Conservation (phyloP, 2,888 invertebrate species). For the Synergus umbraculus region DNA sequence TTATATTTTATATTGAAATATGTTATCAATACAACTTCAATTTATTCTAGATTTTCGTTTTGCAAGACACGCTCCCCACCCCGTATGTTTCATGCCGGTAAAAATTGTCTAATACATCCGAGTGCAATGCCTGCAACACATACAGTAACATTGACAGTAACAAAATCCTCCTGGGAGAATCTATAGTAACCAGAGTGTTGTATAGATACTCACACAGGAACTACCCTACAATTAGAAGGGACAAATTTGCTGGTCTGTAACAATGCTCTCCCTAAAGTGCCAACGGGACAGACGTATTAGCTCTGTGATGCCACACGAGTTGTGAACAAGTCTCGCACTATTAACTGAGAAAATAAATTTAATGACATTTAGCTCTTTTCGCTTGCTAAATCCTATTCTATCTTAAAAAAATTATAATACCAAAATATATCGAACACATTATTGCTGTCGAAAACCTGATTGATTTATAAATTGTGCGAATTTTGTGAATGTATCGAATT, state of each 20-base stretch:
- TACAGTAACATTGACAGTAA: background rate
- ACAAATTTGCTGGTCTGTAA: conserved; percentile 28
- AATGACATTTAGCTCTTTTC: background rate
- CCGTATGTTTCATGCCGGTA: too few relatives aligned
- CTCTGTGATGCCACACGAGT: conserved; percentile 1
- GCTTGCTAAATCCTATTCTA: background rate
- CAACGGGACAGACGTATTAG: background rate
- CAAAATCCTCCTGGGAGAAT: conserved; percentile 22
- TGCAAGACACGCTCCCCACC: too few relatives aligned
- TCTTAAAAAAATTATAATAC: background rate
- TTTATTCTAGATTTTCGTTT: too few relatives aligned
- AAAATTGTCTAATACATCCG: background rate
- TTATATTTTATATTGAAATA: too few relatives aligned
- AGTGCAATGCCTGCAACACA: background rate
- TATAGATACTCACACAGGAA: conserved; percentile 25
- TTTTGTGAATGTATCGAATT: too few relatives aligned
- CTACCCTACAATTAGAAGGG: conserved; percentile 38
- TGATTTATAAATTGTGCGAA: too few relatives aligned
- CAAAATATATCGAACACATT: too few relatives aligned
- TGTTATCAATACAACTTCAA: too few relatives aligned
- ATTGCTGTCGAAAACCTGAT: too few relatives aligned
- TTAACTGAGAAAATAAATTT: conserved; percentile 20
- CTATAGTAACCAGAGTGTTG: conserved; percentile 10
- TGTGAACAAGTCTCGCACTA: conserved; percentile 3
- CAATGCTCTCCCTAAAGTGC: conserved; percentile 29